Percentiles rank a stretch among this genome's conserved stretches.
These are phyloP conservation scores for Peucedramus taeniatus DNA, from an alignment of 2,113 vertebrate genomes.

Conservation along the genomic window DNA sequence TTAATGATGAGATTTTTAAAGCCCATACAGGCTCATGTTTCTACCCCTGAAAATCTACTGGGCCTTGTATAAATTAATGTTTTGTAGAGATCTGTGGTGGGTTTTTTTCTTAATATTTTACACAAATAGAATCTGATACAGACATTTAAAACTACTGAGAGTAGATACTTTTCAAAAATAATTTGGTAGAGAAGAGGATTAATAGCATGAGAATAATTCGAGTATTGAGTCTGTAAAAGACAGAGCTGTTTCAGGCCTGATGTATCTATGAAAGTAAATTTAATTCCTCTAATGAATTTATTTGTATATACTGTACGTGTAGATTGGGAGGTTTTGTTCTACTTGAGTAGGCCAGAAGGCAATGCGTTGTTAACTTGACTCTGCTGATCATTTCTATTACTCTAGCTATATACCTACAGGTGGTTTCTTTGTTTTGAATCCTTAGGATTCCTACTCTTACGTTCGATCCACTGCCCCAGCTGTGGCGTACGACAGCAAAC, in stretches of 20 bases:
- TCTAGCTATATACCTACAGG: not conserved
- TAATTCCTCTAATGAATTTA: not conserved
- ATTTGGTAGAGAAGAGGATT: not conserved
- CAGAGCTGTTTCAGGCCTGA: not conserved
- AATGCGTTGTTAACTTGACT: not conserved
- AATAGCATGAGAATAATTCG: not conserved
- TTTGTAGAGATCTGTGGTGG: not conserved
- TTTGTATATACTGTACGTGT: not conserved
- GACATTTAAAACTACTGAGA: not conserved
- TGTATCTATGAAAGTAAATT: not conserved
- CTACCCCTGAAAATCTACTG: not conserved
- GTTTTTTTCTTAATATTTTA: not conserved
- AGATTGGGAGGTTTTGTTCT: not conserved
- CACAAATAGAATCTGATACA: not conserved
- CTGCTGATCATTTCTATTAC: not conserved
- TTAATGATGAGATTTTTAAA: not conserved
- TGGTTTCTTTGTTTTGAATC: not conserved
- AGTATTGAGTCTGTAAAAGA: not conserved
- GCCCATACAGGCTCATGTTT: not conserved
- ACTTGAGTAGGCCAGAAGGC: not conserved
- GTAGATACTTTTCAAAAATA: not conserved
- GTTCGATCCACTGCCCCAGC: conserved; percentile 92
- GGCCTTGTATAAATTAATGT: not conserved
- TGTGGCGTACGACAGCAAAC: conserved; percentile 94
- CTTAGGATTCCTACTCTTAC: conserved; percentile 94